Conservation (phyloP, 2,113 vertebrate species). For the Poeciliopsis prolifica region DNA sequence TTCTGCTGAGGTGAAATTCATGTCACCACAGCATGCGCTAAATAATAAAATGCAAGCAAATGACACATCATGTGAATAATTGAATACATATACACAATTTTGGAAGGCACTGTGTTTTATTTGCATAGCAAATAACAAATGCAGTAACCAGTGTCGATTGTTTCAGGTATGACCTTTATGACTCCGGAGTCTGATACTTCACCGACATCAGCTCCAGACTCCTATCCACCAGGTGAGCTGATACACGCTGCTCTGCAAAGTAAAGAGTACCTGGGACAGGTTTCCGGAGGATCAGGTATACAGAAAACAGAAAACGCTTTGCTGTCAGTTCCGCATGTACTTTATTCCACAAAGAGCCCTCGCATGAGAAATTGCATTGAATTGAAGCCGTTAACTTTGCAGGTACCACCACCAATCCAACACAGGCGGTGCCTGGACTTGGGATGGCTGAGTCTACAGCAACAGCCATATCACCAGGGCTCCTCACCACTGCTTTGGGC, state of each 20-base stretch:
- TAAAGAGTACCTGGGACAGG: conserved; percentile 82
- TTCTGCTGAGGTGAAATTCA: too few relatives aligned
- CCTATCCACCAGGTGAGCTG: conserved; percentile 80
- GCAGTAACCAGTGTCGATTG: conserved; percentile 6
- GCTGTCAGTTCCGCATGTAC: neutral
- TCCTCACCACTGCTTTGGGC: conserved; percentile 81
- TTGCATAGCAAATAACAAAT: conserved; percentile 9
- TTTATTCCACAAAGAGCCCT: neutral
- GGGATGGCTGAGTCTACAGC: conserved; percentile 63
- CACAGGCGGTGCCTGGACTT: conserved; percentile 75
- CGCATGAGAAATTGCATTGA: conserved; percentile 1
- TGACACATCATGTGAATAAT: neutral
- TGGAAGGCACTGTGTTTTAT: neutral
- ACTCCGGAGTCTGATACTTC: conserved; percentile 66
- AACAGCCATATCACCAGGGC: conserved; percentile 77
- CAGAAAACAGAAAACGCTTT: neutral
- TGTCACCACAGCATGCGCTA: too few relatives aligned
- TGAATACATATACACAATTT: neutral
- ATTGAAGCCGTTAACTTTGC: conserved; percentile 24
- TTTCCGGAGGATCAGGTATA: conserved; percentile 81
- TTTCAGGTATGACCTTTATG: conserved; percentile 83
- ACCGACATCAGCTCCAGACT: conserved; percentile 69
- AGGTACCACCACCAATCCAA: conserved; percentile 82
- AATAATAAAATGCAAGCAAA: neutral
- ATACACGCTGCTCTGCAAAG: conserved; percentile 86